Conservation (phyloP, 2,888 invertebrate genomes). For the Drosophila mimetica region DNA sequence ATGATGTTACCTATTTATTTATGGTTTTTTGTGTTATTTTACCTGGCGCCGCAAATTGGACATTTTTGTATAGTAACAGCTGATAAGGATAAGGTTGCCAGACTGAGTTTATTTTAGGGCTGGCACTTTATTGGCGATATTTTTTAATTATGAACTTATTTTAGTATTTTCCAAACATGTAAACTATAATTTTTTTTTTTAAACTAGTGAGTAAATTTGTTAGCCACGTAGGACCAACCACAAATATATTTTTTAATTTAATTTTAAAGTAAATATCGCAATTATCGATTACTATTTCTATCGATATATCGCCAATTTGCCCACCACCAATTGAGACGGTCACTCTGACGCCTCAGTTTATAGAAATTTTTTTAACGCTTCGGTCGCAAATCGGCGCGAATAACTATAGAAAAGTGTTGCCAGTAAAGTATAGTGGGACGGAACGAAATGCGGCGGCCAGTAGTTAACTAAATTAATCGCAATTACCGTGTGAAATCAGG, state of each 20-base stretch:
- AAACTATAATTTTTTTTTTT: too few species aligned
- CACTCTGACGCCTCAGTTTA: slow-evolving; percentile 2
- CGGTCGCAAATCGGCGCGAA: slow-evolving; percentile 20
- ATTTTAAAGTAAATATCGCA: too few species aligned
- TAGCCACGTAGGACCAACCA: too few species aligned
- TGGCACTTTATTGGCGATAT: not conserved
- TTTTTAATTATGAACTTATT: too few species aligned
- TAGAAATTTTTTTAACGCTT: slow-evolving; percentile 10
- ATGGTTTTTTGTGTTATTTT: slow-evolving; percentile 25
- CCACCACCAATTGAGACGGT: not conserved
- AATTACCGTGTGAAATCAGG: not conserved
- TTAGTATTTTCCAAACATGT: too few species aligned
- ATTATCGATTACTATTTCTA: too few species aligned
- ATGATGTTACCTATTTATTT: slow-evolving; percentile 1
- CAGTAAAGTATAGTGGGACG: not conserved
- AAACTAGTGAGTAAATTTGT: too few species aligned
- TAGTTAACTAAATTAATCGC: slow-evolving; percentile 8
- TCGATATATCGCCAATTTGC: not conserved
- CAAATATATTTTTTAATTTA: too few species aligned
- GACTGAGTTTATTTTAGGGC: not conserved
- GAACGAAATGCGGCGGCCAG: slow-evolving; percentile 17
- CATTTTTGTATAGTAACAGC: slow-evolving; percentile 55
- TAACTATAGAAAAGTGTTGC: not conserved
- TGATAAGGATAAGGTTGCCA: not conserved
- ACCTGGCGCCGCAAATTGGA: slow-evolving; percentile 75